Conservation (phyloP, 1,140 invertebrate species). For the Drosophila baimaii region DNA sequence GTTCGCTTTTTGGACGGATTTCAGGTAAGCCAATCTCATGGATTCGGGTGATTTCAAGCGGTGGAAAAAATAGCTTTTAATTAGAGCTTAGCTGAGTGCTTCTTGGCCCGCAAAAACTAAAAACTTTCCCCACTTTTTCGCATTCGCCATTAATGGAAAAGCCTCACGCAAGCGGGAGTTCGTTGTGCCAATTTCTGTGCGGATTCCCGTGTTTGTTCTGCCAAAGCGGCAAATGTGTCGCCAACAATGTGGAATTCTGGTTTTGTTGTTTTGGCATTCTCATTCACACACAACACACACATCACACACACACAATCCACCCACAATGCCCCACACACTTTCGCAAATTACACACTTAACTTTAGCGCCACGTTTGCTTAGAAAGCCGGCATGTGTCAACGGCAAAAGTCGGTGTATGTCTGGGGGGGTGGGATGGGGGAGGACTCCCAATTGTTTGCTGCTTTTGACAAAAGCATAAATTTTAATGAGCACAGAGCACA, state of each 20-base stretch:
- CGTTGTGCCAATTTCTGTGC: constrained; percentile 70
- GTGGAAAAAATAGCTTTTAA: constrained; percentile 23
- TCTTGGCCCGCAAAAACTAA: constrained; percentile 11
- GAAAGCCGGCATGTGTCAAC: constrained; percentile 62
- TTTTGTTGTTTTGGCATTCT: constrained; percentile 46
- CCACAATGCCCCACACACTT: constrained; percentile 49
- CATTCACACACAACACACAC: constrained; percentile 24
- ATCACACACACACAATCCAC: constrained; percentile 5
- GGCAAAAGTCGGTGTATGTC: constrained; percentile 43
- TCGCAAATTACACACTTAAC: constrained; percentile 79
- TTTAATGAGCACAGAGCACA: constrained; percentile 68
- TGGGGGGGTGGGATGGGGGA: constrained; percentile 1
- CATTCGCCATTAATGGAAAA: constrained; percentile 57
- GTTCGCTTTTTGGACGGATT: not conserved
- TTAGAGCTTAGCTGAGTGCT: constrained; percentile 23
- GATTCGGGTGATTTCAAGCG: not conserved
- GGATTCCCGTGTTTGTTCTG: constrained; percentile 42
- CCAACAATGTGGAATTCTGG: constrained; percentile 59
- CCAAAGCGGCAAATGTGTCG: constrained; percentile 64
- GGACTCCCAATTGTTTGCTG: constrained; percentile 19
- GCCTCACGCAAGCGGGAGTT: constrained; percentile 52
- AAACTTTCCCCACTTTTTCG: constrained; percentile 23
- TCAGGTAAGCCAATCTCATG: not conserved
- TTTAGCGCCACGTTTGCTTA: constrained; percentile 52
- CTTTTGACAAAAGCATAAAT: constrained; percentile 59